Evolutionary conservation across 2,113 vertebrate genomes (phyloP).

Genomic region (Echinops telfairi): DNA sequence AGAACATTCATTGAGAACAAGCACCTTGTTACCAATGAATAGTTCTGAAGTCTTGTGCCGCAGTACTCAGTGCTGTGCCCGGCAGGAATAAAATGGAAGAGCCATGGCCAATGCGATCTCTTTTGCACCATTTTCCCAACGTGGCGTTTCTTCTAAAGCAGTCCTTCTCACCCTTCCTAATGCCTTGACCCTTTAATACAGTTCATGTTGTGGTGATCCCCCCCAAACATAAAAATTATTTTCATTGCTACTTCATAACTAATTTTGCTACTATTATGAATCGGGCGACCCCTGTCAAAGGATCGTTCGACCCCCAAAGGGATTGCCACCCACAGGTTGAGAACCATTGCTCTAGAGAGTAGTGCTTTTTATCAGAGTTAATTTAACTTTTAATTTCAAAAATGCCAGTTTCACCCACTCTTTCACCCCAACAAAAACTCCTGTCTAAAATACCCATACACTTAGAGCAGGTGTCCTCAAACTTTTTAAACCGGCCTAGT

Average conservation of each 20-base stretch:
- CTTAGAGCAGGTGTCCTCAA: too few species aligned
- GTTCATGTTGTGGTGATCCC: too few species aligned
- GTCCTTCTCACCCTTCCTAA: too few species aligned
- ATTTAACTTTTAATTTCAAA: constrained; percentile 39
- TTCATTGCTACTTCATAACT: too few species aligned
- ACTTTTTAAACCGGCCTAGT: too few species aligned
- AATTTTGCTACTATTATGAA: too few species aligned
- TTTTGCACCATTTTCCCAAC: constrained; percentile 11
- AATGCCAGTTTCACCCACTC: background rate
- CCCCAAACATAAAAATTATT: too few species aligned
- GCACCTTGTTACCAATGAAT: background rate
- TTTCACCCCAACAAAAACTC: background rate
- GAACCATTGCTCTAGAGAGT: background rate
- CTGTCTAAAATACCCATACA: background rate
- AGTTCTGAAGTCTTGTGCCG: background rate
- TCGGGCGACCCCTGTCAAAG: too few species aligned
- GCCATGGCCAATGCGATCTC: constrained; percentile 7
- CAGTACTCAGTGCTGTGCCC: background rate
- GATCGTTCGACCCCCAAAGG: too few species aligned
- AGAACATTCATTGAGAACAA: constrained; percentile 4
- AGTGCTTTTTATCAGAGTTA: background rate
- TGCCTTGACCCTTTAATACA: too few species aligned
- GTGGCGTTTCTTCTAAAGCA: too few species aligned
- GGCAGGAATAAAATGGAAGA: background rate
- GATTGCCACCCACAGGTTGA: too few species aligned